These are phyloP conservation scores for Cathartes aura DNA, from an alignment of 2,113 vertebrate species.

Conservation along the genomic window DNA sequence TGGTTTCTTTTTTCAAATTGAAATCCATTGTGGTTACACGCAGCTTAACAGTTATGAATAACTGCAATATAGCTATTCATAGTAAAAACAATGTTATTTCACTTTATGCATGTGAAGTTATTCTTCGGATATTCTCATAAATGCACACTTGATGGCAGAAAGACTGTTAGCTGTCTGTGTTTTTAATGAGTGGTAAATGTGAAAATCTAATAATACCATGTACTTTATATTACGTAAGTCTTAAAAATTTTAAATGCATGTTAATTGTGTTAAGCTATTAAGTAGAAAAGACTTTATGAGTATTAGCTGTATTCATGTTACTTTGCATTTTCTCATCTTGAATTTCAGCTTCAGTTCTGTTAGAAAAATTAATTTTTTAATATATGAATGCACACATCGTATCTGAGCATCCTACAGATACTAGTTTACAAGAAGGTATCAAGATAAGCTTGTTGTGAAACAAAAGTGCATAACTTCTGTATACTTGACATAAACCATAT, in stretches of 20 bases:
- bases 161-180: neutral
- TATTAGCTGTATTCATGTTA: neutral
- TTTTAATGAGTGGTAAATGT: neutral
- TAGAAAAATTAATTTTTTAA: neutral
- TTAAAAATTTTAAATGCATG: neutral
- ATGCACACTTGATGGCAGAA: accelerated
- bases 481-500: neutral
- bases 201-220: neutral
- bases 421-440: neutral
- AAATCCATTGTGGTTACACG: accelerated
- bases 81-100: neutral
- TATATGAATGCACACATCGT: neutral
- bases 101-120: accelerated
- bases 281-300: neutral
- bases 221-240: neutral
- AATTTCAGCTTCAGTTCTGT: neutral
- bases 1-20: neutral
- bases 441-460: neutral
- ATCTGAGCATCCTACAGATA: neutral
- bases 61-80: accelerated
- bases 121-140: neutral
- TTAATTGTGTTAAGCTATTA: neutral
- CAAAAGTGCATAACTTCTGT: neutral
- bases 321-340: neutral
- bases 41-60: neutral